Base-by-base conservation (phyloP, 2,113 vertebrate genomes). In the Isichthys henryi region DNA sequence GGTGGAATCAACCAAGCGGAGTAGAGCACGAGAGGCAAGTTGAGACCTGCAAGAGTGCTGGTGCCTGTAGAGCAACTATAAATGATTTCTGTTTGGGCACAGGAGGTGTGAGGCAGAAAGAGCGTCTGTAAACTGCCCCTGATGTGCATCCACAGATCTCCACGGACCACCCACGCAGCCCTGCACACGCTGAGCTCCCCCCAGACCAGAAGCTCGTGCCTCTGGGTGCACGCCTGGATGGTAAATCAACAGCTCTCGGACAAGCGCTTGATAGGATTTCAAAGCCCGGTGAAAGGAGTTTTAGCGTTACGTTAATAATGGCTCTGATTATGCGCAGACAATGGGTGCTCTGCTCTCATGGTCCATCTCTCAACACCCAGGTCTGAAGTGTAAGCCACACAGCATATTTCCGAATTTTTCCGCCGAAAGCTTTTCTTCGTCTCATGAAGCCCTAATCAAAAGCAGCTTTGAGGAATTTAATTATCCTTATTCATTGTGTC, bases 1-100 rank as follows among this genome's bases (percentile, higher is more conserved):
- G 92, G 93, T 93, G 93, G 94, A 94, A 95, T 92, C 92, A 93
- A 92, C 88, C 91, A 94, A 94, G 93, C 93, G 91, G 88, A 93
- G 91, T 46, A 77, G 46, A 84, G 85, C 88, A 23, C n/a, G 85
- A 23, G 91, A 84, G 93, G 39, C 91, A 82, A 92, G 93, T 43
- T 82, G 92, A 93, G 91, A 88, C 31, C 88, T 88, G 89, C 56
- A 86, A 88, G 89, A 70, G 86, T 62, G 83, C 84, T 82, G 48
- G 88, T 70, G 90, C 87, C 50, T 58, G 89, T 90, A 56, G 85
- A 90, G 90, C 91, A 90, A 92, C 91, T 90, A 56, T 91, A 89
- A 92, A 91, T 92, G 89, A 91, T 90, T 48, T 88, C 90, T 90
- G 91, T 89, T 91, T 89, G 77, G 90, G 92, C 85, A 90, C 88